Evolutionary conservation across 2,113 vertebrate species (phyloP), one percentile per base, ranked within the genome.

Genomic region (Cololabis saira): DNA sequence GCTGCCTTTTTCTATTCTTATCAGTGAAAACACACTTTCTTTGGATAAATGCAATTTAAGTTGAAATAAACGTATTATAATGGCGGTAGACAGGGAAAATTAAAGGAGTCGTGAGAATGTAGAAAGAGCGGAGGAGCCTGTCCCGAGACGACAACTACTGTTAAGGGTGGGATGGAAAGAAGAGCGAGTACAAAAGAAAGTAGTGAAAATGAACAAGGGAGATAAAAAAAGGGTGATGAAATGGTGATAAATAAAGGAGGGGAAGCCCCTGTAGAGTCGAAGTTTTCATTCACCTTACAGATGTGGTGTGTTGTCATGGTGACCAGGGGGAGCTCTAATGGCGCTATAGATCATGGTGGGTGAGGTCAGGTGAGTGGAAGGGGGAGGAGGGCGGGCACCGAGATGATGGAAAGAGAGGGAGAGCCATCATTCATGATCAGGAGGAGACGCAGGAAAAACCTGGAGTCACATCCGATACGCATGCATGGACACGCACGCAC

Each of bases 251-350:
- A 3, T 5, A 27, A 13, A 22, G 14, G 41, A 12, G 1, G 12
- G 37, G 48, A 72, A 10, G 37, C 3, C 19, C 3, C 17, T 17
- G 43, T 54, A 58, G 33, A 52, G 45, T 2, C 4, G 62, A 17
- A 51, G 52, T 43, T 13, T 0, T 22, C 49, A 56, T 44, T 58
- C 33, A 16, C n/a, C 17, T 42, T 49, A 57, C 17, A 42, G 76
- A 40, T 6, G 33, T 22, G 27, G 55, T 15, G 37, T 47, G 78
- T 84, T 84, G 69, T 76, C 79, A 83, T 79, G 68, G 83, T 11
- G 44, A 88, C 82, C 12, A 7, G 40, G 17, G 50, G 43, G 76
- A 53, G 51, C 21, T 21, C 33, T 37, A 11, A 37, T 37, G 33
- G 33, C 33, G 68, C 41, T 47, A 87, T 84, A 24, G 3, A 81